Percentiles rank a stretch among this genome's conserved stretches.
Evolutionary conservation across 2,113 vertebrate species (phyloP).

Genomic region (Myrmophylax atrothorax): DNA sequence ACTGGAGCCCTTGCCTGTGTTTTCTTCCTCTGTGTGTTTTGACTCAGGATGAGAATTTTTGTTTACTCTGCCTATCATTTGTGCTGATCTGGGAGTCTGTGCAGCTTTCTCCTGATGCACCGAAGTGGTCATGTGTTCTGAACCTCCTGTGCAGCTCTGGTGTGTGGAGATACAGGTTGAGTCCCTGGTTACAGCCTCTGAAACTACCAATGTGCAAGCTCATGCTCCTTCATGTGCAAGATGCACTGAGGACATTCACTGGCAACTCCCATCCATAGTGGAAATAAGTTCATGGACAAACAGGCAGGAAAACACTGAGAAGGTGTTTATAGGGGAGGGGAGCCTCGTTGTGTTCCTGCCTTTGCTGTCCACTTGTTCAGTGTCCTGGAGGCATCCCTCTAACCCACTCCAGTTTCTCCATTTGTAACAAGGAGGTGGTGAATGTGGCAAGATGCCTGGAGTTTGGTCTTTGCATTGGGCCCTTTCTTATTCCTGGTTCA

Average conservation of each 20-base stretch:
- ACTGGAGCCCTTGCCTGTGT: not conserved
- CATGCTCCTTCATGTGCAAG: not conserved
- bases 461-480: not conserved
- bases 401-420: not conserved
- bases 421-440: not conserved
- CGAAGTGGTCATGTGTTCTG: not conserved
- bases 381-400: not conserved
- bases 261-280: not conserved
- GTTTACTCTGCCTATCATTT: not conserved
- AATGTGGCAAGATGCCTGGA: rapidly evolving
- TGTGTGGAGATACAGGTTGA: not conserved
- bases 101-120: not conserved
- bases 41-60: not conserved
- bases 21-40: not conserved
- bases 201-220: not conserved
- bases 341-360: not conserved
- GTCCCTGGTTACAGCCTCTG: not conserved
- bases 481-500: not conserved
- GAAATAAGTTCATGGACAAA: not conserved
- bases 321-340: not conserved
- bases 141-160: not conserved
- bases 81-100: not conserved
- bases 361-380: rapidly evolving
- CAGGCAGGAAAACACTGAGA: not conserved
- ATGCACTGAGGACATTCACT: not conserved